Percentiles rank a stretch among this genome's conserved stretches.
phyloP scores from a whole-genome alignment of 2,888 invertebrate genomes.

The Drosophila kuntzei region DNA sequence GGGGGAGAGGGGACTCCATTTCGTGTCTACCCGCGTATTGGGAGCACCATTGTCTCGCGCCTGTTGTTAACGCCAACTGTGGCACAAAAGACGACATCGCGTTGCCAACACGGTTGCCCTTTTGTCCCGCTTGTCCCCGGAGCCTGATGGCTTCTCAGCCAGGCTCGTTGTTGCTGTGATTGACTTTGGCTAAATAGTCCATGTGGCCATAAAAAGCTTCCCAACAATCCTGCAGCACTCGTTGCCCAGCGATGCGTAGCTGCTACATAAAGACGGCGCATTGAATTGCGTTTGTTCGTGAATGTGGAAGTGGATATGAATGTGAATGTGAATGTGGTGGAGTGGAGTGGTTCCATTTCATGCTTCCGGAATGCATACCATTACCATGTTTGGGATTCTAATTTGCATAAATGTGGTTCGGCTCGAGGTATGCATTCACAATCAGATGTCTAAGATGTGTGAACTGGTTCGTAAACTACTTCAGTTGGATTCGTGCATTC shows the following conservation, averaged over 20 bases:
- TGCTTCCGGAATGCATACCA: conserved; percentile 25
- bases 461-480: conserved; percentile 5
- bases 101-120: conserved; percentile 23
- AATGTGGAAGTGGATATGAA: neutral
- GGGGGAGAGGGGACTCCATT: conserved; percentile 1
- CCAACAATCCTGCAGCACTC: conserved; percentile 33
- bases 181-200: conserved; percentile 66
- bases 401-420: conserved; percentile 42
- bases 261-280: conserved; percentile 36
- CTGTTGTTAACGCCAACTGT: conserved; percentile 62
- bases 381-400: conserved; percentile 28
- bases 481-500: neutral
- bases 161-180: conserved; percentile 43
- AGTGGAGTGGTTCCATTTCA: conserved; percentile 40
- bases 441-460: conserved; percentile 12
- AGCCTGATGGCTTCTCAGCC: neutral
- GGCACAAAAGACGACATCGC: conserved; percentile 54
- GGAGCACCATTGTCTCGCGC: conserved; percentile 66
- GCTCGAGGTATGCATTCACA: conserved; percentile 7
- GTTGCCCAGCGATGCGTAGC: conserved; percentile 30
- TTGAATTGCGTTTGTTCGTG: conserved; percentile 25
- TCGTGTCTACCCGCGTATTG: conserved; percentile 38
- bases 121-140: neutral
- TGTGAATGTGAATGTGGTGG: conserved; percentile 1
- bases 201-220: conserved; percentile 43